A percentile compares a stretch with the other conserved stretches of the same genome.
phyloP scores from a whole-genome alignment of 2,797 vertebrate genomes.

The Diplodus sargus region DNA sequence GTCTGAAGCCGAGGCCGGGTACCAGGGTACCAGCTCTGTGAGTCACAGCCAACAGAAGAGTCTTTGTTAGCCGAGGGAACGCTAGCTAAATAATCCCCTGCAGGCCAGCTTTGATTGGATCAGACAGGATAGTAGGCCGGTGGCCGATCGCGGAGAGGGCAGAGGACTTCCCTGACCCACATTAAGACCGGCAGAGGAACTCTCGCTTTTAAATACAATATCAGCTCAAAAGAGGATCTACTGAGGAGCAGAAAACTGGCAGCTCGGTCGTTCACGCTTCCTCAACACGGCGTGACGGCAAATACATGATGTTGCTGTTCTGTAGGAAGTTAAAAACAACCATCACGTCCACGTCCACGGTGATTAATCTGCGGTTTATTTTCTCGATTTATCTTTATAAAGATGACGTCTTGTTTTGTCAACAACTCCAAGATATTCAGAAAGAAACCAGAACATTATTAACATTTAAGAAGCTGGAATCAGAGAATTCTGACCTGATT shows the following conservation, averaged over 20 bases:
- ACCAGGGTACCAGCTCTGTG: slow-evolving; percentile 29
- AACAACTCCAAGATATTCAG: too few species aligned
- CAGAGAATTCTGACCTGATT: too few species aligned
- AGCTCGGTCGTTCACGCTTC: not conserved
- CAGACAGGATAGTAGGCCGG: slow-evolving; percentile 62
- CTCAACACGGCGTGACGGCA: not conserved
- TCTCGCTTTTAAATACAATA: not conserved
- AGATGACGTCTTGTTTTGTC: too few species aligned
- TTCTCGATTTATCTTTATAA: too few species aligned
- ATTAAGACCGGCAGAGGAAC: slow-evolving; percentile 34
- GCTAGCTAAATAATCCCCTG: slow-evolving; percentile 63
- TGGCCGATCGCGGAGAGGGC: slow-evolving; percentile 25
- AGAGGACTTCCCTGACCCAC: slow-evolving; percentile 70
- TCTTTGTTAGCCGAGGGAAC: slow-evolving; percentile 60
- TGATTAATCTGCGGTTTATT: too few species aligned
- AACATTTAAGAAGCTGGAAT: too few species aligned
- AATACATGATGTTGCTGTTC: not conserved
- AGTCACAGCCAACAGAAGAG: slow-evolving; percentile 62
- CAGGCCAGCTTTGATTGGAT: slow-evolving; percentile 77
- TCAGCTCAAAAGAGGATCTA: not conserved
- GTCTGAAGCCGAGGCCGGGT: slow-evolving; percentile 19
- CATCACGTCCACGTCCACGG: not conserved
- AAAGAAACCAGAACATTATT: too few species aligned
- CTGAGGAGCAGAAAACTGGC: not conserved
- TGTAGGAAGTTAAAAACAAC: not conserved